Conservation (phyloP, 2,113 vertebrate species). For the Vidua macroura region DNA sequence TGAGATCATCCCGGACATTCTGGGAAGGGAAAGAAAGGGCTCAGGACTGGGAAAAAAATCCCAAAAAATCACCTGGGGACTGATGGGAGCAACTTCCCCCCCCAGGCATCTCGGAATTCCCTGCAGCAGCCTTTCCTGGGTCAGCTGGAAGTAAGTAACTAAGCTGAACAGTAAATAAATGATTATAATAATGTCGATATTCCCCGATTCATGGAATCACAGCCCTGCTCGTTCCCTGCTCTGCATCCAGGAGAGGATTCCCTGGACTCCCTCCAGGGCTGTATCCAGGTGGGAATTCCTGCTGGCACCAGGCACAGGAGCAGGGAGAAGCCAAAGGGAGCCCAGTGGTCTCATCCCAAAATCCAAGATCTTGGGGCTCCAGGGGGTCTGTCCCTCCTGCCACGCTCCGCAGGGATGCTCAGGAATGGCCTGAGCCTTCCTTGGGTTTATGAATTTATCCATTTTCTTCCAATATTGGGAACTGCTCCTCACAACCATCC, state of each 20-base stretch:
- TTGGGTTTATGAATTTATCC: not conserved
- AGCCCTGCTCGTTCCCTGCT: not conserved
- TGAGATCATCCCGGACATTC: conserved; percentile 96
- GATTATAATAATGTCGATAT: accelerated
- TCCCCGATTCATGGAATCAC: not conserved
- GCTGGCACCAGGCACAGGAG: not conserved
- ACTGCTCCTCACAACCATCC: not conserved
- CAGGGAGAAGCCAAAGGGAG: not conserved
- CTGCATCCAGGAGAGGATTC: not conserved
- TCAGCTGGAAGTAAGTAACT: not conserved
- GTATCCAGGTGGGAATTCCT: not conserved
- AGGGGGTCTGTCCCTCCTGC: not conserved
- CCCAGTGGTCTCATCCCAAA: not conserved
- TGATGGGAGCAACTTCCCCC: not conserved
- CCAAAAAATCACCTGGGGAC: accelerated
- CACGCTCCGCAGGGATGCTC: not conserved
- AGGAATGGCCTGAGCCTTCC: not conserved
- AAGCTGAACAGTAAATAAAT: not conserved
- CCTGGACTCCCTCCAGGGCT: not conserved
- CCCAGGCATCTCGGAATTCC: not conserved
- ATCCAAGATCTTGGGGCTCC: not conserved
- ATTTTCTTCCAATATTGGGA: not conserved
- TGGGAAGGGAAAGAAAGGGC: not conserved
- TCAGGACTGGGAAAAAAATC: not conserved
- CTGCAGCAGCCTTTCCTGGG: not conserved